Conservation (phyloP, 2,797 vertebrate genomes). For the Peromyscus eremicus region DNA sequence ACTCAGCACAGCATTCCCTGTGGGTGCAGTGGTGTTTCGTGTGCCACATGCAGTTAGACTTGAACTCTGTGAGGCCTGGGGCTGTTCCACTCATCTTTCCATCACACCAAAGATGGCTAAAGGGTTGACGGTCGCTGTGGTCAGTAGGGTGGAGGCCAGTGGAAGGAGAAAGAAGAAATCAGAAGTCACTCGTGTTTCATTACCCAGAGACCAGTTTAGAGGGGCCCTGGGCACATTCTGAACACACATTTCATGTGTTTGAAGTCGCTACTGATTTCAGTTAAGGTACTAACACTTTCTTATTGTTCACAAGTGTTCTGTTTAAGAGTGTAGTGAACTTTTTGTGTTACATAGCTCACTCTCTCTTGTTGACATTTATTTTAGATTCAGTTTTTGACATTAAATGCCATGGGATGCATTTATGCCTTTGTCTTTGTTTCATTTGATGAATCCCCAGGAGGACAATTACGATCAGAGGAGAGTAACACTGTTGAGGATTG, state of each 20-base stretch:
- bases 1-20: fast-evolving
- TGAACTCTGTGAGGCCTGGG: not conserved
- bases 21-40: not conserved
- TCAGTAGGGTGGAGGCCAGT: not conserved
- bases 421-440: constrained; percentile 47
- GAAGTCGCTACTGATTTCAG: not conserved
- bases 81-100: not conserved
- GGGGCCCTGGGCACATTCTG: not conserved
- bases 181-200: not conserved
- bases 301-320: constrained; percentile 6
- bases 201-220: not conserved
- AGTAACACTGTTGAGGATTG: constrained; percentile 18
- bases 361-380: not conserved
- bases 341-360: not conserved
- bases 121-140: not conserved
- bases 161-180: not conserved
- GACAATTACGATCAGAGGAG: constrained; percentile 46
- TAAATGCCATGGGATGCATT: not conserved
- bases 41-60: not conserved
- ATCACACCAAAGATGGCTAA: not conserved
- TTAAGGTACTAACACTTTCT: not conserved
- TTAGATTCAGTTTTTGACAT: not conserved
- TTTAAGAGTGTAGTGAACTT: constrained; percentile 1
- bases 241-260: not conserved
- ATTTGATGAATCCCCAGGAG: constrained; percentile 52